A percentile compares a stretch with the other conserved stretches of the same genome.
These are phyloP conservation scores for Corythornis vintsioides DNA, from an alignment of 2,113 vertebrate genomes.

Conservation along the genomic window DNA sequence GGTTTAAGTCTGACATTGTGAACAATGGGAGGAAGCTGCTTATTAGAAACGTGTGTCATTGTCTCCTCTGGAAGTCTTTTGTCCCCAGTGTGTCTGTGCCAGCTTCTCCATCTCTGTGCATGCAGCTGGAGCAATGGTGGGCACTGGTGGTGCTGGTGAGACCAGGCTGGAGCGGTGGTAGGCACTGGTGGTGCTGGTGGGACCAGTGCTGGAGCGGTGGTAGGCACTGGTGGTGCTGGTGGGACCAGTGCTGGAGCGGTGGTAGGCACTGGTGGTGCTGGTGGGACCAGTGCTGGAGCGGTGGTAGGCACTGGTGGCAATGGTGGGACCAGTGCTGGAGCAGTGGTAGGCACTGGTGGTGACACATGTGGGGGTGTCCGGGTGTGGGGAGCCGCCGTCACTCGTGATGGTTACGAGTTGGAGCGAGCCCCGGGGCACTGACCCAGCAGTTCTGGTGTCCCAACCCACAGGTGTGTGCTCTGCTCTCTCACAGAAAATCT, in stretches of 20 bases:
- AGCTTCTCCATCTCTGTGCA: background rate
- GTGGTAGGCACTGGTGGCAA: too few species aligned
- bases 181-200: background rate
- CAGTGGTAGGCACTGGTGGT: too few species aligned
- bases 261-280: background rate
- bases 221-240: background rate
- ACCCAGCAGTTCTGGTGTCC: too few species aligned
- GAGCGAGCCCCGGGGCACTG: too few species aligned
- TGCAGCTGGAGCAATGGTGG: background rate
- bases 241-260: background rate
- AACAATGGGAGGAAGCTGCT: background rate
- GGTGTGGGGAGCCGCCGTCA: too few species aligned
- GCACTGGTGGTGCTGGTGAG: background rate
- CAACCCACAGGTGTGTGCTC: too few species aligned
- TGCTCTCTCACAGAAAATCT: background rate
- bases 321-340: too few species aligned
- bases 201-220: background rate
- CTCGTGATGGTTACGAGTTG: too few species aligned
- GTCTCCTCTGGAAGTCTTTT: background rate
- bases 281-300: too few species aligned
- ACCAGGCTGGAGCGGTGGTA: background rate
- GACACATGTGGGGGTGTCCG: too few species aligned
- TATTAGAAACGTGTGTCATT: background rate
- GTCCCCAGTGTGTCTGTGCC: background rate
- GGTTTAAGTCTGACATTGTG: background rate